phyloP scores from a whole-genome alignment of 2,113 vertebrate genomes.

The Ophiodon elongatus region DNA sequence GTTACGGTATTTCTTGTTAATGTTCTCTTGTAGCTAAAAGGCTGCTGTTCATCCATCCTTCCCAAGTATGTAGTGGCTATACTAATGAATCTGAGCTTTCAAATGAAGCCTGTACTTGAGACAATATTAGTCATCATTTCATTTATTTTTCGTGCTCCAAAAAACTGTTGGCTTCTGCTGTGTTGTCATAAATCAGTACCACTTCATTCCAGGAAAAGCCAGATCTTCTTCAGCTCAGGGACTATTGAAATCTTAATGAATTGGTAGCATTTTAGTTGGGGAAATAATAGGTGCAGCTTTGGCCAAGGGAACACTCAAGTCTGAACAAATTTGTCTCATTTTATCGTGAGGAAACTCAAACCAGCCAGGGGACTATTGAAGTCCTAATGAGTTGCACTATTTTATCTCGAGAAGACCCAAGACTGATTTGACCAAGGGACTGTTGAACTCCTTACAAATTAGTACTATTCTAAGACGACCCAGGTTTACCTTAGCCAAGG shows the following conservation, averaged over 20 bases:
- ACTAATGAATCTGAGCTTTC: neutral
- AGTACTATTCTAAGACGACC: conserved; percentile 33
- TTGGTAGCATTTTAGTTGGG: conserved; percentile 43
- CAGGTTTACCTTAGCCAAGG: conserved; percentile 40
- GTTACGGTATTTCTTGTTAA: neutral
- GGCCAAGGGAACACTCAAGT: conserved; percentile 40
- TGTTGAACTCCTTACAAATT: conserved; percentile 41
- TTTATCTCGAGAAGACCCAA: conserved; percentile 56
- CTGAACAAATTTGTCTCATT: conserved; percentile 61
- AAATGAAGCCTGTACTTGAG: conserved; percentile 2
- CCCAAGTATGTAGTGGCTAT: neutral
- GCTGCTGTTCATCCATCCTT: neutral
- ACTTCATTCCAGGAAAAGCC: conserved; percentile 20
- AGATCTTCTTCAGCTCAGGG: conserved; percentile 10
- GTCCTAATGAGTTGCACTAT: conserved; percentile 57
- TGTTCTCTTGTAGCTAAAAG: neutral
- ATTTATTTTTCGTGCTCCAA: conserved; percentile 2
- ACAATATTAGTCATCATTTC: neutral
- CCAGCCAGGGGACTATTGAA: conserved; percentile 50
- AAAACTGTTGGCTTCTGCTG: neutral
- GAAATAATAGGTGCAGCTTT: conserved; percentile 47
- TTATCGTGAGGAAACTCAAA: conserved; percentile 50
- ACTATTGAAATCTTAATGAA: conserved; percentile 48
- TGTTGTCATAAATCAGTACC: conserved; percentile 40
- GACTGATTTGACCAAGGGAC: conserved; percentile 47